A percentile compares a stretch with the other conserved stretches of the same genome.
phyloP scores from a whole-genome alignment of 2,888 invertebrate species.

The Brachyptera putata region DNA sequence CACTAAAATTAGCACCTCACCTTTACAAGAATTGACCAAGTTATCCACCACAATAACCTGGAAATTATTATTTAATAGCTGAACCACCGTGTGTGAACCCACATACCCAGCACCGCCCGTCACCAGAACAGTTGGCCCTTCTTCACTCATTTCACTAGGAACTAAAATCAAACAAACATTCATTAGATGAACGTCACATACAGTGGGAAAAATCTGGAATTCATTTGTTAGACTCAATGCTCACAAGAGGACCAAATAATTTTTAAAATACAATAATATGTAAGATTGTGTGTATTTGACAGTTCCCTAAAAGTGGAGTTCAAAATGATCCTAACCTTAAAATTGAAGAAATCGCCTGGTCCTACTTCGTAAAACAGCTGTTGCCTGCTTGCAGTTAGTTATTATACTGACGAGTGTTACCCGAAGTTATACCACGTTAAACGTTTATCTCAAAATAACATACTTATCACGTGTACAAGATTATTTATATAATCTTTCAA shows the following conservation, averaged over 20 bases:
- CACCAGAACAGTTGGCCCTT: slow-evolving; percentile 61
- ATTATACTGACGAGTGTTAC: too few relatives aligned
- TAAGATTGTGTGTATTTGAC: too few relatives aligned
- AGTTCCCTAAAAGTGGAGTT: too few relatives aligned
- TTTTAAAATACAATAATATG: too few relatives aligned
- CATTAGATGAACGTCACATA: background rate
- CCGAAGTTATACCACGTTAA: too few relatives aligned
- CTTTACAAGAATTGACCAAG: slow-evolving; percentile 72
- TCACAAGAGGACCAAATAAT: too few relatives aligned
- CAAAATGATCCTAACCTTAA: too few relatives aligned
- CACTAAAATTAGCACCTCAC: slow-evolving; percentile 48
- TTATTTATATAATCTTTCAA: background rate
- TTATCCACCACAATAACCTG: slow-evolving; percentile 86
- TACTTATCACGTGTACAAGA: slow-evolving; percentile 8
- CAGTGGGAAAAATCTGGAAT: too few relatives aligned
- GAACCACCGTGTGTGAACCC: slow-evolving; percentile 85
- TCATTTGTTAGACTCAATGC: too few relatives aligned
- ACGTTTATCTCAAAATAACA: background rate
- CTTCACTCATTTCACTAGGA: slow-evolving; percentile 25
- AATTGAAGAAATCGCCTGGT: too few relatives aligned
- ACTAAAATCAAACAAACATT: slow-evolving; percentile 1
- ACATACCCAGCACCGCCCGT: slow-evolving; percentile 96
- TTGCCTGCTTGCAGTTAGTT: too few relatives aligned
- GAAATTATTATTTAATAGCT: slow-evolving; percentile 67
- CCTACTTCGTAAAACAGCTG: too few relatives aligned